These are phyloP conservation scores for Falco novaeseelandiae DNA, from an alignment of 2,797 vertebrate genomes.

Conservation along the genomic window DNA sequence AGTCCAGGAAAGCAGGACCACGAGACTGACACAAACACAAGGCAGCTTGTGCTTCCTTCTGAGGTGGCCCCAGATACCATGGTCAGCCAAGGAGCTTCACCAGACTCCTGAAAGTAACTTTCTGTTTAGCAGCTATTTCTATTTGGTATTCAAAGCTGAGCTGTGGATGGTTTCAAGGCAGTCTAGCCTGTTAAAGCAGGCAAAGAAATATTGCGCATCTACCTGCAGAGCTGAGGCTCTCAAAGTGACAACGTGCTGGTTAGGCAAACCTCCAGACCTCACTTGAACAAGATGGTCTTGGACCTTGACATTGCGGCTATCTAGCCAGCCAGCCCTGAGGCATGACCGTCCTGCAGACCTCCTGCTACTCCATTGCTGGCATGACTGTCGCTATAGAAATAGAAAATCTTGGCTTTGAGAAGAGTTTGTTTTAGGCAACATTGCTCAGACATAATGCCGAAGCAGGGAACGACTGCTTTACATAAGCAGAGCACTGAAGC, in stretches of 20 bases:
- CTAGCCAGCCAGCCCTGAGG: not conserved
- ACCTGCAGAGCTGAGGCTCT: not conserved
- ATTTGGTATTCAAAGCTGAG: not conserved
- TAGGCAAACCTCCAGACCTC: not conserved
- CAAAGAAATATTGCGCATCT: not conserved
- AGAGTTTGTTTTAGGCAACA: not conserved
- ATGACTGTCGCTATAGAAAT: not conserved
- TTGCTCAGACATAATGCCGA: not conserved
- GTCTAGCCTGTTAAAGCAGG: not conserved
- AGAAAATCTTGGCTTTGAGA: not conserved
- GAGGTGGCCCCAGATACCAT: accelerated
- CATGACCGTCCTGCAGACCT: not conserved
- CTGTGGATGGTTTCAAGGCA: not conserved
- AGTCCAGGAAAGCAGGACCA: not conserved
- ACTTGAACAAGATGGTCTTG: not conserved
- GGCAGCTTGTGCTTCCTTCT: not conserved
- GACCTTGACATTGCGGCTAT: not conserved
- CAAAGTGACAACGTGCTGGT: too few relatives aligned
- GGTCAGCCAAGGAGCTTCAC: not conserved
- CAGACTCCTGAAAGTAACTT: not conserved
- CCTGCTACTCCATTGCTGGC: accelerated
- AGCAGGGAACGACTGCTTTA: not conserved
- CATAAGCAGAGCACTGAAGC: not conserved
- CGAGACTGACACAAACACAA: not conserved
- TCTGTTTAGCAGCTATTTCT: not conserved